Conservation (phyloP, 64 coral and sea anemone species). For the Pocillopora verrucosa region DNA sequence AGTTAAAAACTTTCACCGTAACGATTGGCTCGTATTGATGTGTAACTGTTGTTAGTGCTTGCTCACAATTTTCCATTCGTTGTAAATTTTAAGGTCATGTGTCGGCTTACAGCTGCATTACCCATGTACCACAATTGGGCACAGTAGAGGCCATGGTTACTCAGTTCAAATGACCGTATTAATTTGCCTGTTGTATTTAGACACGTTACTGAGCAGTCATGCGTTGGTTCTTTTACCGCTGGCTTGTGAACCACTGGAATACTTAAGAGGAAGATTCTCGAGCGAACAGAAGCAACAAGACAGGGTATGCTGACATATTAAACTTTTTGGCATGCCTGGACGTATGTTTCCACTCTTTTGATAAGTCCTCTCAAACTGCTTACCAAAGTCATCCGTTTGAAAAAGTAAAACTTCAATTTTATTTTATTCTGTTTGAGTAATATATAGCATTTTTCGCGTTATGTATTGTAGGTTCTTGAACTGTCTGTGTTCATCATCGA, state of each 20-base stretch:
- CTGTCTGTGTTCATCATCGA: constrained; percentile 88
- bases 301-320: constrained; percentile 56
- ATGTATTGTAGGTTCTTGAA: constrained; percentile 67
- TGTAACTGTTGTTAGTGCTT: no score
- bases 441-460: neutral
- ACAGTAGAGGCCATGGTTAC: no score
- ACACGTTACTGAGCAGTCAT: constrained; percentile 63
- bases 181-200: constrained; percentile 5
- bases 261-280: constrained; percentile 62
- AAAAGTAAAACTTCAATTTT: no score
- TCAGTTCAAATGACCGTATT: no score
- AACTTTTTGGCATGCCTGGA: neutral
- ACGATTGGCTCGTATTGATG: no score
- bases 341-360: neutral
- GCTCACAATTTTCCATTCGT: no score
- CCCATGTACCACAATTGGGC: no score
- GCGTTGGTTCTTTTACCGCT: constrained; percentile 79
- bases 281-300: constrained; percentile 62
- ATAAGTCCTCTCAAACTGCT: neutral
- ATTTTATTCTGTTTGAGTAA: neutral
- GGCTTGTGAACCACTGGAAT: constrained; percentile 88
- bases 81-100: no score
- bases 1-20: no score
- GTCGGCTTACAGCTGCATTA: no score
- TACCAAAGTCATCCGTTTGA: no score